Conservation (phyloP, 2,797 vertebrate genomes). For the Amazonetta brasiliensis region DNA sequence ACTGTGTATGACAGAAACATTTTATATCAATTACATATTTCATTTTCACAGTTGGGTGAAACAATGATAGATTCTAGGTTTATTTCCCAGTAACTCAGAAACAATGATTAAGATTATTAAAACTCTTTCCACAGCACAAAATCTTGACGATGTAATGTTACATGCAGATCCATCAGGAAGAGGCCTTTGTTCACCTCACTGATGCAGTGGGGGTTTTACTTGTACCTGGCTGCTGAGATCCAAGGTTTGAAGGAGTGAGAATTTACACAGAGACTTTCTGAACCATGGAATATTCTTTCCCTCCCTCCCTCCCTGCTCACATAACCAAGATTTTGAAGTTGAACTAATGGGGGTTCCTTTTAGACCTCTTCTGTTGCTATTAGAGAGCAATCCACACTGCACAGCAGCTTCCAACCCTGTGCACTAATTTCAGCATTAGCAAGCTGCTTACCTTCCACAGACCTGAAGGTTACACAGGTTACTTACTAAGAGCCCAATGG, state of each 20-base stretch:
- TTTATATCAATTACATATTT: constrained; percentile 67
- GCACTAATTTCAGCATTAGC: neutral
- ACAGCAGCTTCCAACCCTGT: neutral
- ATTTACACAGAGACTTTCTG: neutral
- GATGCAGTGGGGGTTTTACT: neutral
- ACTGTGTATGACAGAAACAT: constrained; percentile 49
- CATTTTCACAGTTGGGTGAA: constrained; percentile 67
- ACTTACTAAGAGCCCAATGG: neutral
- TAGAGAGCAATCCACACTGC: neutral
- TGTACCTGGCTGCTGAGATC: neutral
- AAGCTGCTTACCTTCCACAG: neutral
- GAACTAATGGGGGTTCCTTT: neutral
- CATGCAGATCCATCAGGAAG: constrained; percentile 4
- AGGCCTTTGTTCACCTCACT: neutral
- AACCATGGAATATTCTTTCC: neutral
- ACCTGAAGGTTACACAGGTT: neutral
- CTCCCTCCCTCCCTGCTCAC: neutral
- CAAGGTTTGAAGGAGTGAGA: neutral
- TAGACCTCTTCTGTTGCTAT: neutral
- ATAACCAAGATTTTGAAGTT: neutral
- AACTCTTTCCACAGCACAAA: constrained; percentile 18
- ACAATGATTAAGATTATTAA: constrained; percentile 57
- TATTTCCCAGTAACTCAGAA: constrained; percentile 57
- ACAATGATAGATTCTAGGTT: constrained; percentile 52
- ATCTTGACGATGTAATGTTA: neutral